phyloP scores from a whole-genome alignment of 2,797 vertebrate genomes.

The Glyptemys insculpta region DNA sequence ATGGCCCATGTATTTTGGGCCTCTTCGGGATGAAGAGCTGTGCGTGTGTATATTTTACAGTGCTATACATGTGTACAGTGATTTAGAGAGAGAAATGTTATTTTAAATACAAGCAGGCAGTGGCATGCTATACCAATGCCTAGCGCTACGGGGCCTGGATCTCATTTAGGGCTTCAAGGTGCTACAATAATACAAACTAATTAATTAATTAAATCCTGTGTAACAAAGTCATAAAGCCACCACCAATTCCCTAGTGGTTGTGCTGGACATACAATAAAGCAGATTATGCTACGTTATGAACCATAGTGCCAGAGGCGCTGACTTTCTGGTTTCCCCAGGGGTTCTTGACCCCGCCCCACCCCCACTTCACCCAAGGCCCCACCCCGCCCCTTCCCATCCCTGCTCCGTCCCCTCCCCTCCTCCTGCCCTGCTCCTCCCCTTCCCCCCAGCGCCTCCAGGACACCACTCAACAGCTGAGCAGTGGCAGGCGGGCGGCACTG shows the following conservation, averaged over 20 bases:
- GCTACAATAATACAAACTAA: accelerated
- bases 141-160: accelerated
- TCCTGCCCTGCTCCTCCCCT: too few relatives aligned
- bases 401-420: not conserved
- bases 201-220: accelerated
- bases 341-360: too few relatives aligned
- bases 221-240: not conserved
- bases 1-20: not conserved
- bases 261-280: accelerated
- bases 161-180: accelerated
- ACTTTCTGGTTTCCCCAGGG: too few relatives aligned
- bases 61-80: not conserved
- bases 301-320: too few relatives aligned
- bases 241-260: not conserved
- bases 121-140: accelerated
- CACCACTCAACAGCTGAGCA: too few relatives aligned
- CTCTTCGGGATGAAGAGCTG: not conserved
- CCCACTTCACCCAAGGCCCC: not conserved
- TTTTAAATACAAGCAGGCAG: not conserved
- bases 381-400: accelerated
- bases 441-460: too few relatives aligned
- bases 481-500: too few relatives aligned
- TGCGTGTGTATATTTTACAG: not conserved
- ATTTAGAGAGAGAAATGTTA: not conserved
- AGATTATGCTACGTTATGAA: not conserved